phyloP scores from a whole-genome alignment of 2,888 invertebrate genomes.

The Nephrocerus scutellatus region DNA sequence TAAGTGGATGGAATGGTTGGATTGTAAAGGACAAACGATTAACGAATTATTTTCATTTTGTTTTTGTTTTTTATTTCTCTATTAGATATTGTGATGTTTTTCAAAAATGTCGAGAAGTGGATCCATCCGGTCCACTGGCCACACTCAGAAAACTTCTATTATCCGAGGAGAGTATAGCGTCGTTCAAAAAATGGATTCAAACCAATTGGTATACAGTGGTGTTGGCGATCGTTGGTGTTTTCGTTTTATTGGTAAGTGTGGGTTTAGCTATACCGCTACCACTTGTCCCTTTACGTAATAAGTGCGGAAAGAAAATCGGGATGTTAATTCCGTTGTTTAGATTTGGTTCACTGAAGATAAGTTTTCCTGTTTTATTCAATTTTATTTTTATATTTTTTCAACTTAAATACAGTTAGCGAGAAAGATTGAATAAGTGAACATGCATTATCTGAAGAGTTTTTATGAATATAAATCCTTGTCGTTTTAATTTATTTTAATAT shows the following conservation, averaged over 20 bases:
- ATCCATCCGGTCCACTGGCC: constrained; percentile 87
- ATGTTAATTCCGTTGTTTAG: too few species aligned
- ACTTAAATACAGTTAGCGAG: too few species aligned
- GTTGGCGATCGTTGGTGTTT: constrained; percentile 63
- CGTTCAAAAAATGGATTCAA: constrained; percentile 78
- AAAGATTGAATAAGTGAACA: too few species aligned
- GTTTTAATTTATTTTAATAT: too few species aligned
- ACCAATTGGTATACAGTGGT: constrained; percentile 88
- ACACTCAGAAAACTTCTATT: constrained; percentile 78
- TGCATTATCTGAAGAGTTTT: too few species aligned
- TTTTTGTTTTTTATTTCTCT: constrained; percentile 13
- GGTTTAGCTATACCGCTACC: too few species aligned
- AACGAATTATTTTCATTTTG: constrained; percentile 14
- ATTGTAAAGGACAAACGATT: background rate
- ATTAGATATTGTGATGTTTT: constrained; percentile 60
- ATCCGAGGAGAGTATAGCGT: constrained; percentile 83
- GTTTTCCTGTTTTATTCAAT: too few species aligned
- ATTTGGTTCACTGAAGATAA: too few species aligned
- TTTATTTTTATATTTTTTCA: too few species aligned
- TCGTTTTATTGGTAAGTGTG: constrained; percentile 74
- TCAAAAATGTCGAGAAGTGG: constrained; percentile 80
- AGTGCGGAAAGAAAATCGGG: too few species aligned
- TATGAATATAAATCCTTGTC: too few species aligned
- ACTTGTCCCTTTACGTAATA: too few species aligned
- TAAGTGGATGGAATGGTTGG: constrained; percentile 34